Evolutionary conservation across 2,797 vertebrate genomes (phyloP).

Genomic region (Crenichthys baileyi): DNA sequence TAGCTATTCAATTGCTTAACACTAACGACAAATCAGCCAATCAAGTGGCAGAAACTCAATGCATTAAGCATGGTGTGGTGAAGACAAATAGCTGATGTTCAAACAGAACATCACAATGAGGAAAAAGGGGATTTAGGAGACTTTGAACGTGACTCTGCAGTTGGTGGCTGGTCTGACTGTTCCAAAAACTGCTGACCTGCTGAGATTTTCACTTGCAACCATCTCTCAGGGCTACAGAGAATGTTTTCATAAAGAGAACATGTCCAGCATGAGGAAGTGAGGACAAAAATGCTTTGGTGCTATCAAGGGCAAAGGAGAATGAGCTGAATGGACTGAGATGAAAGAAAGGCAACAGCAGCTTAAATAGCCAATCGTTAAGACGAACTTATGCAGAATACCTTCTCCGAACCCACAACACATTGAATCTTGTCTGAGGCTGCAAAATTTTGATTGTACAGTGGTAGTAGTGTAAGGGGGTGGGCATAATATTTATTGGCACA

Average conservation of each 20-base stretch:
- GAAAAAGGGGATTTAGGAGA: background rate
- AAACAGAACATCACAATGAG: background rate
- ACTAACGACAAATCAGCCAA: background rate
- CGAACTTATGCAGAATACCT: background rate
- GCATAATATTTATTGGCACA: no score
- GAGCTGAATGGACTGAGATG: background rate
- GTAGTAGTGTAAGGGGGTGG: no score
- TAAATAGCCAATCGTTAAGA: background rate
- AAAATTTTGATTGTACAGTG: no score
- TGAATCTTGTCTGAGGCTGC: background rate
- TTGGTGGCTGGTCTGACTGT: background rate
- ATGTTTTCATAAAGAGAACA: background rate
- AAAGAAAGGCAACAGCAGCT: background rate
- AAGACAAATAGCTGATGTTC: background rate
- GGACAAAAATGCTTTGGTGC: background rate
- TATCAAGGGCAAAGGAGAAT: background rate
- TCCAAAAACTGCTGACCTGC: background rate
- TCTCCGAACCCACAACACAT: background rate
- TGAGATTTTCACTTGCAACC: background rate
- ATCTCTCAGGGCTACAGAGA: background rate
- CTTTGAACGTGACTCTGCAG: constrained; percentile 1
- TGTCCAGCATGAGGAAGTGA: background rate
- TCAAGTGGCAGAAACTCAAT: background rate
- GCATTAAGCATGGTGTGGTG: background rate
- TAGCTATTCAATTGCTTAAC: background rate